These are phyloP conservation scores for Origma solitaria DNA, from an alignment of 2,113 vertebrate species.

Conservation along the genomic window DNA sequence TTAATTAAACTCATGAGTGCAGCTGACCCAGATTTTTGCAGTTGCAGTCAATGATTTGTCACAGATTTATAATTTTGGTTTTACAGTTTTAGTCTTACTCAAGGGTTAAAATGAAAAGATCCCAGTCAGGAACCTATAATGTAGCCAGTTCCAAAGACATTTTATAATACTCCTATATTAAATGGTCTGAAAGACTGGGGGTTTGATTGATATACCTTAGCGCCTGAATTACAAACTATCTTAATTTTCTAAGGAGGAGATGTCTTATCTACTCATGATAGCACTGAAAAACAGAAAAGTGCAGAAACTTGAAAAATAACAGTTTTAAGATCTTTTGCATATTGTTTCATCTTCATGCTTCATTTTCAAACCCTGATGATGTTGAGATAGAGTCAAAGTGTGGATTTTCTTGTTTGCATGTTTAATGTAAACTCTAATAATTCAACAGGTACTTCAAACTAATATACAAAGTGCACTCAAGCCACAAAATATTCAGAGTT, in stretches of 20 bases:
- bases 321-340: background rate
- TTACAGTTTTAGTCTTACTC: background rate
- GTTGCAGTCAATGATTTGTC: background rate
- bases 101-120: background rate
- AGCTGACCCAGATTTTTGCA: background rate
- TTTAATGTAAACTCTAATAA: background rate
- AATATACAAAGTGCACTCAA: background rate
- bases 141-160: background rate
- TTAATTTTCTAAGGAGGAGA: background rate
- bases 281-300: background rate
- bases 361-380: background rate
- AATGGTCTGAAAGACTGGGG: background rate
- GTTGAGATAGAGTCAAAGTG: background rate
- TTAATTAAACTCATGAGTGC: background rate
- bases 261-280: accelerated
- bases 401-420: background rate
- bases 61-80: background rate
- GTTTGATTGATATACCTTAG: background rate
- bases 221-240: background rate
- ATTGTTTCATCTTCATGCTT: background rate
- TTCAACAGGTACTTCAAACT: background rate
- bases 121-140: background rate
- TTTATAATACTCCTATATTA: background rate
- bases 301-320: background rate
- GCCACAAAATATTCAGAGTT: background rate